Base-by-base conservation (phyloP, 2,113 vertebrate genomes). In the Propithecus coquereli region DNA sequence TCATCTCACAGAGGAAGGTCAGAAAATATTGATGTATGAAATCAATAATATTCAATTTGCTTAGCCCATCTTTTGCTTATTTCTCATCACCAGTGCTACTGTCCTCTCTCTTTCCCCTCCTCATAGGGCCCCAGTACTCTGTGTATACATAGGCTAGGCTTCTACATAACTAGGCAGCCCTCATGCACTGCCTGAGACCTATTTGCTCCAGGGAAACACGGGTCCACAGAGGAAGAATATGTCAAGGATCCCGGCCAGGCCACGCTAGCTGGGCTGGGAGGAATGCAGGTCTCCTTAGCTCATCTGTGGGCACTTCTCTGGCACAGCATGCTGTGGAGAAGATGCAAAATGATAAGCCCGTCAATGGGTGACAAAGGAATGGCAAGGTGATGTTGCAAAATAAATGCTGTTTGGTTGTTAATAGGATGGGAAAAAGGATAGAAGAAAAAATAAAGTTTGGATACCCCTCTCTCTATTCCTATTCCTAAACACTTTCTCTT, bases 1-100 rank as follows among this genome's bases (percentile, higher is more conserved):
- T n/a, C 50, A 63, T 43, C 59, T 94, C 68, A 70, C 59, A 37
- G 27, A 95, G 11, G 76, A 95, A 97, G 37, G 65, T 88, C 85
- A 93, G 85, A 82, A 92, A 57, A 47, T 79, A 91, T 25, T 68
- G 66, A 87, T 40, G 20, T 0, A 2, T 74, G 76, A 70, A 84
- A 87, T 65, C 85, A 89, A 25, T 82, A 50, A 37, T 66, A 86
- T 86, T 93, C 43, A 80, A 32, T 95, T 91, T 88, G 13, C 61
- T 85, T 91, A 65, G 47, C 43, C 61, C 13, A 54, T 11, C 73
- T 82, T 83, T 79, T 13, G 25, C 47, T 68, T 90, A 45, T n/a
- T 88, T 59, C 87, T 86, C 40, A 66, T 50, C 1, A 0, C n/a
- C 11, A 12, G 3, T 82, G 14, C 3, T 6, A 9, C 14, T 61